Percentiles rank a stretch among this genome's conserved stretches.
Conservation (phyloP, 2,797 vertebrate species). For the Phaenicophaeus curvirostris region DNA sequence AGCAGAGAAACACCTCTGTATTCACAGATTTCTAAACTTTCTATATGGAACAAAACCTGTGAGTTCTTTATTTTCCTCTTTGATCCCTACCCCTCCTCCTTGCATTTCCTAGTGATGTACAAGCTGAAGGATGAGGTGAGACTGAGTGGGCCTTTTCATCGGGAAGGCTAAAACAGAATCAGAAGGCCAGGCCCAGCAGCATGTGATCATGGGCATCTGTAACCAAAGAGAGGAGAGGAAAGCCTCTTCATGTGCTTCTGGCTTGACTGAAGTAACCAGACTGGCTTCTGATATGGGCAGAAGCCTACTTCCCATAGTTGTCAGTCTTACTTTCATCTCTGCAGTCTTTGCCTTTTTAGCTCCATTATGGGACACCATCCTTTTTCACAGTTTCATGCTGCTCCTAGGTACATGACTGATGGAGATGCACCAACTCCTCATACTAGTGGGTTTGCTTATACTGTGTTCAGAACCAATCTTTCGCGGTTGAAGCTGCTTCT, state of each 20-base stretch:
- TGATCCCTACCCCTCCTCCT: neutral
- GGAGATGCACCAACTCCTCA: neutral
- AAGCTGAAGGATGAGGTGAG: neutral
- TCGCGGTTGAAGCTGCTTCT: neutral
- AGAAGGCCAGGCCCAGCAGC: neutral
- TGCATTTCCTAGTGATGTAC: neutral
- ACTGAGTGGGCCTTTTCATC: neutral
- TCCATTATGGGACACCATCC: neutral
- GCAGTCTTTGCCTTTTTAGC: neutral
- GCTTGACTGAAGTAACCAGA: neutral
- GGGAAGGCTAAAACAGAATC: neutral
- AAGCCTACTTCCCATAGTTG: neutral
- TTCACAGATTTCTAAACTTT: neutral
- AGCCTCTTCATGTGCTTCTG: neutral
- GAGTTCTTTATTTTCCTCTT: neutral
- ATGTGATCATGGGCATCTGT: neutral
- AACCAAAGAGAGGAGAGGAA: neutral
- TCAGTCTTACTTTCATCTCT: neutral
- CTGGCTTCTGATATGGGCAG: neutral
- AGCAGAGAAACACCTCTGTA: neutral
- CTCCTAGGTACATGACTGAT: neutral
- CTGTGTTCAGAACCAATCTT: neutral
- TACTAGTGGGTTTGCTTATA: neutral
- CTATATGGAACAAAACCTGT: rapidly evolving
- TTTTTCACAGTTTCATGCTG: neutral